phyloP scores from a whole-genome alignment of 2,113 vertebrate genomes.

The Noturus placidus region DNA sequence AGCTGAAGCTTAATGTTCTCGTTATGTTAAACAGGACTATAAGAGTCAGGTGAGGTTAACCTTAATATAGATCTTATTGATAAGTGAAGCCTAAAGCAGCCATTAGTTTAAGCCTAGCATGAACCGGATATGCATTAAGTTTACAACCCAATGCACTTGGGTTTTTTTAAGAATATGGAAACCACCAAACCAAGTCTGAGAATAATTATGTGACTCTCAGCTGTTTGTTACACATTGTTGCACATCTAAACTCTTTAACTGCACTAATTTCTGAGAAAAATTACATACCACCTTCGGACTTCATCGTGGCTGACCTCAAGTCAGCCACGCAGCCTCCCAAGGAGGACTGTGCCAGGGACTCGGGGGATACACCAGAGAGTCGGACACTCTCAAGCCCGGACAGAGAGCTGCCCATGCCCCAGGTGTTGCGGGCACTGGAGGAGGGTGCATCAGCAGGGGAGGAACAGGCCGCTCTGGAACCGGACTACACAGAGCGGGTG shows the following conservation, averaged over 20 bases:
- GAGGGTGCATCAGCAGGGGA: constrained; percentile 77
- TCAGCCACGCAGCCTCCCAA: constrained; percentile 39
- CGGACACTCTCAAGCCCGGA: constrained; percentile 79
- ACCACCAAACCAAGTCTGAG: not conserved
- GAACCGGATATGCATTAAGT: not conserved
- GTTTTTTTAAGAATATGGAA: not conserved
- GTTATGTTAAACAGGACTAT: constrained; percentile 28
- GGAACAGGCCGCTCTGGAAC: constrained; percentile 80
- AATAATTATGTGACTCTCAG: constrained; percentile 28
- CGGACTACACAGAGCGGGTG: constrained; percentile 89
- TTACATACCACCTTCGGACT: not conserved
- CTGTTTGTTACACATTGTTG: not conserved
- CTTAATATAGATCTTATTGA: constrained; percentile 18
- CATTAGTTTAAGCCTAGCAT: not conserved
- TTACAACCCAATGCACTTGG: not conserved
- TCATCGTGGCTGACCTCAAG: constrained; percentile 50
- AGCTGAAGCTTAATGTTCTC: not conserved
- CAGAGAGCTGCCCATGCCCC: constrained; percentile 83
- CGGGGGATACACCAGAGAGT: constrained; percentile 67
- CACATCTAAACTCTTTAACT: not conserved
- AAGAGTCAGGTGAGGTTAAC: not conserved
- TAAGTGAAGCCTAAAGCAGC: not conserved
- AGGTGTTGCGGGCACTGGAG: constrained; percentile 82
- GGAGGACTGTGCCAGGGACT: constrained; percentile 39
- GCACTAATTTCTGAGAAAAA: not conserved